These are phyloP conservation scores for Drosophila tristis DNA, from an alignment of 1,140 invertebrate genomes.

Conservation along the genomic window DNA sequence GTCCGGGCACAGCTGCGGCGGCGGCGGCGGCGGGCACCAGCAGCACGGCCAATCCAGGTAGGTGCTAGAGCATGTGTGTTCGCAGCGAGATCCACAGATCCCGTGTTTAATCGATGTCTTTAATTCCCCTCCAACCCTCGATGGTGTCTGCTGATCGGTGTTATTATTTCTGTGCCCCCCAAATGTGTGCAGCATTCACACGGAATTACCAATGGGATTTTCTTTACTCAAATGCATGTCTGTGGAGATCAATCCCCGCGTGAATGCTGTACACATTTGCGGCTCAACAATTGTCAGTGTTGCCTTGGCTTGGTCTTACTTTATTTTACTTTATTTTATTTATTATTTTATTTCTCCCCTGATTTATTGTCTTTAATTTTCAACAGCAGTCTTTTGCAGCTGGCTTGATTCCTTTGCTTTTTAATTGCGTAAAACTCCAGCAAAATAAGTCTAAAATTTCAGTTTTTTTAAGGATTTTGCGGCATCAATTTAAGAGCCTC, in stretches of 20 bases:
- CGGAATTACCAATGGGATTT: neutral
- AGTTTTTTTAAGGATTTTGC: neutral
- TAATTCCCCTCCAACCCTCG: constrained; percentile 27
- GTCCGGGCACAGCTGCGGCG: constrained; percentile 39
- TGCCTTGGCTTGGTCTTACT: constrained; percentile 14
- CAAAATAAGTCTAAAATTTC: neutral
- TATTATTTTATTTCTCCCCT: neutral
- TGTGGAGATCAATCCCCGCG: constrained; percentile 23
- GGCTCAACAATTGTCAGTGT: constrained; percentile 17
- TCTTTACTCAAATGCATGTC: neutral
- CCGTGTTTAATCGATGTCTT: constrained; percentile 29
- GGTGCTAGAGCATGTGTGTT: constrained; percentile 84
- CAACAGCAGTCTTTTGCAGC: neutral
- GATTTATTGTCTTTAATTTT: neutral
- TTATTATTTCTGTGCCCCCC: constrained; percentile 6
- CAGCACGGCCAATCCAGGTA: constrained; percentile 83
- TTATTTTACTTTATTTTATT: neutral
- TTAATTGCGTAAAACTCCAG: neutral
- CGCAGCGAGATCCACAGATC: neutral
- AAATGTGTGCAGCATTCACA: constrained; percentile 38
- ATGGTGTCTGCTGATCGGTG: constrained; percentile 44
- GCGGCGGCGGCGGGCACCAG: constrained; percentile 45
- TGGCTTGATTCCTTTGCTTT: neutral
- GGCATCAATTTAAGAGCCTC: too few species aligned
- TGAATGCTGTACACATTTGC: constrained; percentile 36